phyloP scores from a whole-genome alignment of 2,797 vertebrate genomes.

The Phoebastria nigripes region DNA sequence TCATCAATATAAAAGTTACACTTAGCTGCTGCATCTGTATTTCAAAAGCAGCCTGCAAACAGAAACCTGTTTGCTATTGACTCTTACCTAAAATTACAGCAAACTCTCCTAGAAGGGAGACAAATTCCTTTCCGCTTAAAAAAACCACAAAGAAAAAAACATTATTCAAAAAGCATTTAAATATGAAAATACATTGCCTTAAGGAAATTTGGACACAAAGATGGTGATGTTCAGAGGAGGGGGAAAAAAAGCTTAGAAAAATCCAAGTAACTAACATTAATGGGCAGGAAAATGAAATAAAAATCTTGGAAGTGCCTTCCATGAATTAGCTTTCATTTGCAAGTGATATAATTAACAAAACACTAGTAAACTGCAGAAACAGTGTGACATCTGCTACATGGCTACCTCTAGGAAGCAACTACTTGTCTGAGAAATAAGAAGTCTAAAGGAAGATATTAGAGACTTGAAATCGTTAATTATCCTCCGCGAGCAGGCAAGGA shows the following conservation, averaged over 20 bases:
- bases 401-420: background rate
- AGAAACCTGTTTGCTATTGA: background rate
- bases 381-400: background rate
- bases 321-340: background rate
- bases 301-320: background rate
- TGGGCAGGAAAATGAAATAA: background rate
- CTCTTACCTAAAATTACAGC: background rate
- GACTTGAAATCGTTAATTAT: background rate
- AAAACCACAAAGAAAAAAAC: accelerated
- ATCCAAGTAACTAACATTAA: background rate
- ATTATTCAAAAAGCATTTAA: background rate
- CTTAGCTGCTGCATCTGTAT: background rate
- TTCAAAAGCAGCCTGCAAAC: background rate
- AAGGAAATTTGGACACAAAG: background rate
- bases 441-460: background rate
- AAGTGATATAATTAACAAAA: background rate
- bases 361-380: background rate
- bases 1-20: background rate
- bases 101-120: background rate
- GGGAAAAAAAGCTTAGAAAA: background rate
- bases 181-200: background rate
- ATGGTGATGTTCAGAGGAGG: background rate
- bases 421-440: background rate
- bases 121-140: background rate
- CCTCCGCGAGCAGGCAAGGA: background rate